Percentiles rank a stretch among this genome's conserved stretches.
Conservation (phyloP, 2,888 invertebrate genomes). For the Drosophila histrio region DNA sequence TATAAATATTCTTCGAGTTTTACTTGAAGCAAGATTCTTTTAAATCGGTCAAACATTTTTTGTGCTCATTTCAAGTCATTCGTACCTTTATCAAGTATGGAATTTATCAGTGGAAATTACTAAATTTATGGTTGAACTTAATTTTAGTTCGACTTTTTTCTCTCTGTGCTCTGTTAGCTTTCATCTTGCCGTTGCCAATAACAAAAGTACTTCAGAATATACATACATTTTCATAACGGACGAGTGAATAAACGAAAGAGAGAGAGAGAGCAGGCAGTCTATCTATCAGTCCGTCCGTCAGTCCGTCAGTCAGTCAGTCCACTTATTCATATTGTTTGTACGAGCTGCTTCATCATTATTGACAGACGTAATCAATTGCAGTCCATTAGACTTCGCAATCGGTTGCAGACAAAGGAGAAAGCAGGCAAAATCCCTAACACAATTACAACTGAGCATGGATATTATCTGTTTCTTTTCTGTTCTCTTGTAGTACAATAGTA, state of each 20-base stretch:
- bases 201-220: background rate
- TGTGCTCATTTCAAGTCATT: no score
- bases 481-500: background rate
- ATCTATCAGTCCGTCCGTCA: background rate
- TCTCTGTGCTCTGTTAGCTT: no score
- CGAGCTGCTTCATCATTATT: conserved; percentile 61
- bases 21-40: no score
- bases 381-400: conserved; percentile 78
- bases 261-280: background rate
- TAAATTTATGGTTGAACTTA: no score
- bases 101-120: no score
- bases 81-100: no score
- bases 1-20: no score
- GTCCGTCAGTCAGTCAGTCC: conserved; percentile 44
- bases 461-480: conserved; percentile 13
- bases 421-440: conserved; percentile 7
- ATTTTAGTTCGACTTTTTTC: no score
- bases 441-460: conserved; percentile 16
- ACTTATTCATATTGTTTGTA: conserved; percentile 55
- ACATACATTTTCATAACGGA: conserved; percentile 55
- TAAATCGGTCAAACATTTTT: no score
- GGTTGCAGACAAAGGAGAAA: conserved; percentile 49
- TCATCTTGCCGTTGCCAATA: background rate
- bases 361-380: conserved; percentile 81
- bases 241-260: background rate